Base-by-base conservation (phyloP, 2,888 invertebrate genomes). In the Agrilus biguttatus region DNA sequence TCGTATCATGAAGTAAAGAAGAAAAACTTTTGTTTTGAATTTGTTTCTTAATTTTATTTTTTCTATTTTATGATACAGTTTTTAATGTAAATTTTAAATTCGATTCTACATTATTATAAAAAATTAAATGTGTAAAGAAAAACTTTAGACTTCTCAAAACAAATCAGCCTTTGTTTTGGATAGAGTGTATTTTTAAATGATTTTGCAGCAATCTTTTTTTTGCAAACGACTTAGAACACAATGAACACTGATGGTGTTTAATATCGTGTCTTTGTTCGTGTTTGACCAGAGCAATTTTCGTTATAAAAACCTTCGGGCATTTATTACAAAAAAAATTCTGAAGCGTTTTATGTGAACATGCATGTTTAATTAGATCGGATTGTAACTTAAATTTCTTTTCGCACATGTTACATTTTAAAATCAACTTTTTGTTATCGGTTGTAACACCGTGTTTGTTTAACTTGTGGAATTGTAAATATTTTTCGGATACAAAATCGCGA, bases 341-440 rank as follows among this genome's bases (percentile, higher is more conserved):
- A 33, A 49, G 37, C 8, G 49, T 49, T 12, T 38, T 43, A 38
- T 55, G 53, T 10, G 49, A 47, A 17, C 47, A 44, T 41, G 50
- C 42, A 39, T 55, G 55, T 21, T 44, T 40, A 5, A 17, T 21
- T 8, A 55, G 46, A 36, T 53, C 49, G 8, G 49, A 41, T 14
- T 45, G 45, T 40, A 45, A 51, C 7, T 49, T 49, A 33, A 51
- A 52, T 8, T 49, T 43, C 40, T 47, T 49, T 8, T 54, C 51
- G 36, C 55, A 55, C 34, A 52, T 41, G 36, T 55, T 49, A 39
- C 55, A 55, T 39, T 53, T 52, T 28, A 47, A 45, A 14, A 41
- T 41, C 12, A 43, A 43, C 41, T 45, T 50, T 23, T 21, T 44
- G 5, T 42, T 46, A 34, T 39, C 37, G 1, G 17, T 21, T 23